Conservation (phyloP, 2,113 vertebrate species). For the Herpailurus yagouaroundi region DNA sequence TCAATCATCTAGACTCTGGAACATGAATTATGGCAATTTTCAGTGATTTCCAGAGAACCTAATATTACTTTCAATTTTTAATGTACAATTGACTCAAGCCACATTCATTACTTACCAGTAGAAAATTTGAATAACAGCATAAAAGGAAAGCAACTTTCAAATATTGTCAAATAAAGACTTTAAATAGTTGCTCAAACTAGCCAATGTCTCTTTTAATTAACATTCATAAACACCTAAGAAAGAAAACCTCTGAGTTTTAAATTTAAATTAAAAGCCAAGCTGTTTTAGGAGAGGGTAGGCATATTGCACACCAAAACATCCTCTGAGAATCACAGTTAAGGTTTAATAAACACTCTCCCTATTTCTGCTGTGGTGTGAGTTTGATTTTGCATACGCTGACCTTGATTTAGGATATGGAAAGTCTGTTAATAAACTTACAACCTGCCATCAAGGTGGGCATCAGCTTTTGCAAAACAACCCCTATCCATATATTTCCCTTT, state of each 20-base stretch:
- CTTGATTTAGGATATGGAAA: constrained; percentile 77
- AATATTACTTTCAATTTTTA: constrained; percentile 63
- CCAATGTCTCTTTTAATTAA: constrained; percentile 62
- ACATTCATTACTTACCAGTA: constrained; percentile 43
- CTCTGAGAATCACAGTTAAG: constrained; percentile 77
- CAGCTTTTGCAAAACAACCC: constrained; percentile 68
- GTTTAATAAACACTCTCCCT: constrained; percentile 86
- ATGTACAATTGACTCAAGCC: constrained; percentile 30
- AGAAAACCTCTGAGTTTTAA: constrained; percentile 65
- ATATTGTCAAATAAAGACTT: constrained; percentile 47
- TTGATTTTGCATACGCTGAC: constrained; percentile 83
- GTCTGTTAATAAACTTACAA: constrained; percentile 78
- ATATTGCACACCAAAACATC: constrained; percentile 49
- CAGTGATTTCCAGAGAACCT: constrained; percentile 57
- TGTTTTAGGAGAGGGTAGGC: constrained; percentile 51
- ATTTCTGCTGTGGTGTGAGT: constrained; percentile 80
- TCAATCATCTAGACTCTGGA: constrained; percentile 22
- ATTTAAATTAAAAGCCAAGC: constrained; percentile 68
- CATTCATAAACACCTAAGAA: constrained; percentile 52
- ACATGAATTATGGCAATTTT: constrained; percentile 54
- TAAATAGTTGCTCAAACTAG: constrained; percentile 35
- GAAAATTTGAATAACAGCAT: constrained; percentile 4
- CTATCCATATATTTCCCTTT: constrained; percentile 58
- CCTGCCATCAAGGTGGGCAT: constrained; percentile 59
- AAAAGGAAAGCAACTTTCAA: background rate